Evolutionary conservation across 2,113 vertebrate species (phyloP), one percentile per base, ranked within the genome.

Genomic region (Ageneiosus marmoratus): DNA sequence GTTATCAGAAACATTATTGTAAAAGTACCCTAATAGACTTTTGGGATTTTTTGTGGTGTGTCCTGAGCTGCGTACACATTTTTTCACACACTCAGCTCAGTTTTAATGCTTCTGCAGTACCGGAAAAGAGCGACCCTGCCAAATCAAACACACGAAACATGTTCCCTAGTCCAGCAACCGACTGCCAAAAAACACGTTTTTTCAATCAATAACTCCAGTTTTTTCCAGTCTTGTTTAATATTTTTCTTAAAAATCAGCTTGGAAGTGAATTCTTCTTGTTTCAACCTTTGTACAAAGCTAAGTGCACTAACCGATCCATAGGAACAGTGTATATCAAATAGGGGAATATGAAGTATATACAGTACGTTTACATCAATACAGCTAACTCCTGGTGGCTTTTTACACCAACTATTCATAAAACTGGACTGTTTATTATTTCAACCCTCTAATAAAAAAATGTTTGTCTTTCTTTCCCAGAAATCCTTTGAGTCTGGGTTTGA

Each of bases 341-440:
- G n/a, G n/a, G n/a, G n/a, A n/a, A n/a, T n/a, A n/a, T n/a, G n/a
- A n/a, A n/a, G n/a, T n/a, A n/a, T n/a, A n/a, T n/a, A n/a, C n/a
- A n/a, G n/a, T n/a, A n/a, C n/a, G n/a, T n/a, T n/a, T n/a, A n/a
- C n/a, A n/a, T n/a, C n/a, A n/a, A n/a, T n/a, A n/a, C n/a, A n/a
- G n/a, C n/a, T n/a, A 41, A 37, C 53, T 85, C 70, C 74, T 67
- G 37, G 69, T 58, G 60, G 58, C 2, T 11, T 34, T 34, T 69
- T 62, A 22, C 15, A 63, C 16, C n/a, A 29, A 37, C 13, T 34
- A 34, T 76, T 48, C 12, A 20, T 53, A 74, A 50, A 73, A 27
- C n/a, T 18, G n/a, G 60, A 81, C 73, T 81, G 78, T 81, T 77
- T 77, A 74, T 77, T 44, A 50, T 81, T 77, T 50, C 73, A 81